Percentiles rank a stretch among this genome's conserved stretches.
Evolutionary conservation across 2,797 vertebrate species (phyloP).

Genomic region (Halcyon chelicuti): DNA sequence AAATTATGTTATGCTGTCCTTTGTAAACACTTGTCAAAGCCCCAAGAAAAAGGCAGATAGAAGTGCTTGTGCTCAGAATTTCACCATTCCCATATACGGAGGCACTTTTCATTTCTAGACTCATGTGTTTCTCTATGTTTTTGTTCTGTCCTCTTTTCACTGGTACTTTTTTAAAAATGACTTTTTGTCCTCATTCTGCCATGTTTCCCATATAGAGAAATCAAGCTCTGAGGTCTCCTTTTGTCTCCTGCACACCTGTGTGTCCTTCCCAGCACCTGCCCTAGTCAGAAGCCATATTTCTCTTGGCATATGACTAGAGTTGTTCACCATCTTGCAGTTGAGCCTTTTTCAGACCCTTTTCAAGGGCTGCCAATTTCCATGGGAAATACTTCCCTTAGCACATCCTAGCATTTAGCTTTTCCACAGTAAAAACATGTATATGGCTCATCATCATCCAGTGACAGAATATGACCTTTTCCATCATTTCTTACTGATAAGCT

Average conservation of each 20-base stretch:
- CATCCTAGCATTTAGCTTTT: neutral
- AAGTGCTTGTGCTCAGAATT: neutral
- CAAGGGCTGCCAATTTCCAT: neutral
- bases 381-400: neutral
- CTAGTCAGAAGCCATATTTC: neutral
- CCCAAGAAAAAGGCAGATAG: neutral
- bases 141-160: neutral
- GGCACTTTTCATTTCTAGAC: neutral
- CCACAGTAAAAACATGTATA: neutral
- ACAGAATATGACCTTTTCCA: neutral
- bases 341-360: neutral
- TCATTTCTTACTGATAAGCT: neutral
- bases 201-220: neutral
- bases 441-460: neutral
- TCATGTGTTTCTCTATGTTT: neutral
- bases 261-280: neutral
- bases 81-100: neutral
- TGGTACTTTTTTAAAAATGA: neutral
- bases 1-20: neutral
- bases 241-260: neutral
- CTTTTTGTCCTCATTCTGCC: neutral
- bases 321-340: neutral
- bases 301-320: neutral
- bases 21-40: neutral
- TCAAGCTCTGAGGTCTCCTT: neutral